Evolutionary conservation across 2,888 invertebrate genomes (phyloP).

Genomic region (Phortica magna): DNA sequence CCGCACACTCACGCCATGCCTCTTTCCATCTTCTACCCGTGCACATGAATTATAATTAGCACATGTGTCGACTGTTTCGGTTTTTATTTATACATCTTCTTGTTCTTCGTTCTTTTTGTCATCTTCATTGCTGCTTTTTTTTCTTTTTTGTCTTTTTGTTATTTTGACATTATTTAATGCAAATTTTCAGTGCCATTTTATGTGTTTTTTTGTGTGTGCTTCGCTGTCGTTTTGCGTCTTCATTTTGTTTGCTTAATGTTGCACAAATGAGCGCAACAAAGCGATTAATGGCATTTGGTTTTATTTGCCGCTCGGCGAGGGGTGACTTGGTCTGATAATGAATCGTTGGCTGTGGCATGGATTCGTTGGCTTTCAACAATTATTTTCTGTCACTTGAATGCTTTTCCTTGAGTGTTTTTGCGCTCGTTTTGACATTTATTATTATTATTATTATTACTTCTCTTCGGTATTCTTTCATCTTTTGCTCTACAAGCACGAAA

Average conservation of each 20-base stretch:
- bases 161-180: slow-evolving; percentile 12
- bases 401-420: background rate
- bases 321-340: no score
- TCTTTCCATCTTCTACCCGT: slow-evolving; percentile 38
- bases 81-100: slow-evolving; percentile 40
- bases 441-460: background rate
- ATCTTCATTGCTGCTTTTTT: slow-evolving; percentile 15
- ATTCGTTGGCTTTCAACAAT: slow-evolving; percentile 35
- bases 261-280: slow-evolving; percentile 38
- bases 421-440: slow-evolving; percentile 23
- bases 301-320: no score
- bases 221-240: slow-evolving; percentile 28
- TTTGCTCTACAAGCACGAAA: background rate
- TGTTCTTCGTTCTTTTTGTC: slow-evolving; percentile 26
- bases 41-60: slow-evolving; percentile 31
- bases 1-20: slow-evolving; percentile 53
- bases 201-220: slow-evolving; percentile 35
- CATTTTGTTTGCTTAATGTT: slow-evolving; percentile 21
- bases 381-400: slow-evolving; percentile 31
- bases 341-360: slow-evolving; percentile 37
- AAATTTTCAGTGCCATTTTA: slow-evolving; percentile 35
- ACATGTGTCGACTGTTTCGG: slow-evolving; percentile 49
- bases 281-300: slow-evolving; percentile 38
- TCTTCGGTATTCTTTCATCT: background rate
- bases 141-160: slow-evolving; percentile 38